phyloP scores from a whole-genome alignment of 2,888 invertebrate species.

The Rhodophaea formosa region DNA sequence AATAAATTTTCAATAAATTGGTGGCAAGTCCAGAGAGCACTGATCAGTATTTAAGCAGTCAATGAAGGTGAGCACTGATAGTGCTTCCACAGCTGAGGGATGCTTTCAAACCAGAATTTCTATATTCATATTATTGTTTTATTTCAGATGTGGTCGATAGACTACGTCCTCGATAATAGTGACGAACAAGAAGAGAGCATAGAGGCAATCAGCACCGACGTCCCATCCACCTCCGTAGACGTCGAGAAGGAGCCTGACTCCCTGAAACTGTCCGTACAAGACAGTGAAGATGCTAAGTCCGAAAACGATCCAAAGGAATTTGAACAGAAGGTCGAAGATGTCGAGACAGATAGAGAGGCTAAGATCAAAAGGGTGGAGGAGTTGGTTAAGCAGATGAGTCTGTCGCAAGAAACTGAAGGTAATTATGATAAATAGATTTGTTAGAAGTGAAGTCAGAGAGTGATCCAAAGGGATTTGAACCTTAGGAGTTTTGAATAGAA shows the following conservation, averaged over 20 bases:
- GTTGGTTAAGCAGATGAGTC: slow-evolving; percentile 90
- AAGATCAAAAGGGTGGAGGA: slow-evolving; percentile 83
- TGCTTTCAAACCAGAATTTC: too few relatives aligned
- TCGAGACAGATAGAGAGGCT: slow-evolving; percentile 58
- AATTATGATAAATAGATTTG: slow-evolving; percentile 22
- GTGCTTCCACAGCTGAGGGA: too few relatives aligned
- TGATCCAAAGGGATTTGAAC: too few relatives aligned
- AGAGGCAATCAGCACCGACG: slow-evolving; percentile 54
- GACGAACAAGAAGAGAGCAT: slow-evolving; percentile 73
- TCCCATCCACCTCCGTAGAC: slow-evolving; percentile 54
- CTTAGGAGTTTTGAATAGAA: too few relatives aligned
- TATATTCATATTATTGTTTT: neutral
- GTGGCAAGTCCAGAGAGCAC: too few relatives aligned
- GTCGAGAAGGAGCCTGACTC: slow-evolving; percentile 46
- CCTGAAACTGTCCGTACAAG: slow-evolving; percentile 45
- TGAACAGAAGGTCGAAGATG: slow-evolving; percentile 49
- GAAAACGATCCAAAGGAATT: slow-evolving; percentile 33
- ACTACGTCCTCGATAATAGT: slow-evolving; percentile 85
- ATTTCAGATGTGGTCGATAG: slow-evolving; percentile 96
- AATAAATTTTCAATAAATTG: too few relatives aligned
- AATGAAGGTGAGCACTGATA: too few relatives aligned
- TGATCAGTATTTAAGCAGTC: too few relatives aligned
- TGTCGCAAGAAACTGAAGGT: slow-evolving; percentile 85
- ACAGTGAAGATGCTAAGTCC: slow-evolving; percentile 50
- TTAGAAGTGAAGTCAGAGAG: neutral